These are phyloP conservation scores for Sprattus sprattus DNA, from an alignment of 2,113 vertebrate species.

Conservation along the genomic window DNA sequence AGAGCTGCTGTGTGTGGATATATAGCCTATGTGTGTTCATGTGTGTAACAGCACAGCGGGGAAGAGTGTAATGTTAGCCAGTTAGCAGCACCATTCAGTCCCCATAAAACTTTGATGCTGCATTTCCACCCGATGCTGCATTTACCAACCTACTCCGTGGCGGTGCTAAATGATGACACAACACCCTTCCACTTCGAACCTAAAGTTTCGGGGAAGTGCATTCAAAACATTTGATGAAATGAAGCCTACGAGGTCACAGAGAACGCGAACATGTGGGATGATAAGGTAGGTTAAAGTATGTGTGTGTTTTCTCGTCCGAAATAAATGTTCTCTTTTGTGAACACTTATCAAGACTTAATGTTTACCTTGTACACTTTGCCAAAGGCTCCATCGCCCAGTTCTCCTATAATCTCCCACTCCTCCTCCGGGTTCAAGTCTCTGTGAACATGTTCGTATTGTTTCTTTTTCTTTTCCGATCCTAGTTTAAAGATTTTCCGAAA, in stretches of 20 bases:
- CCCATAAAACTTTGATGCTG: constrained; percentile 14
- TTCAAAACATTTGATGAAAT: neutral
- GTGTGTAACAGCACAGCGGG: neutral
- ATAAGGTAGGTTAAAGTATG: neutral
- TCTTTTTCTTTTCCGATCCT: constrained; percentile 93
- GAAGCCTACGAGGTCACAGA: neutral
- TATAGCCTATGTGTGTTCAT: neutral
- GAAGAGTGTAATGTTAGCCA: neutral
- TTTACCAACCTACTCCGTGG: neutral
- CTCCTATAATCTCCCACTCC: constrained; percentile 93
- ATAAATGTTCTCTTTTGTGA: neutral
- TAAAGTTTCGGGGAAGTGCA: neutral
- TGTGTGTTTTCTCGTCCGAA: neutral
- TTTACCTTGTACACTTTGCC: constrained; percentile 98
- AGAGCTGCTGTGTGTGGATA: neutral
- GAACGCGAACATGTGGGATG: neutral
- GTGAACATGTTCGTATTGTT: constrained; percentile 97
- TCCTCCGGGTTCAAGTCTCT: constrained; percentile 95
- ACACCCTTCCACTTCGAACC: neutral
- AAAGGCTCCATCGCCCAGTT: constrained; percentile 96
- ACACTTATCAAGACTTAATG: constrained; percentile 9
- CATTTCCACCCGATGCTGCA: neutral
- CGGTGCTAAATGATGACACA: neutral
- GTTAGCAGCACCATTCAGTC: constrained; percentile 3
- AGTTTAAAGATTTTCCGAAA: constrained; percentile 98